These are phyloP conservation scores for Diadumene lineata DNA, from an alignment of 92 coral and sea anemone species.

Conservation along the genomic window DNA sequence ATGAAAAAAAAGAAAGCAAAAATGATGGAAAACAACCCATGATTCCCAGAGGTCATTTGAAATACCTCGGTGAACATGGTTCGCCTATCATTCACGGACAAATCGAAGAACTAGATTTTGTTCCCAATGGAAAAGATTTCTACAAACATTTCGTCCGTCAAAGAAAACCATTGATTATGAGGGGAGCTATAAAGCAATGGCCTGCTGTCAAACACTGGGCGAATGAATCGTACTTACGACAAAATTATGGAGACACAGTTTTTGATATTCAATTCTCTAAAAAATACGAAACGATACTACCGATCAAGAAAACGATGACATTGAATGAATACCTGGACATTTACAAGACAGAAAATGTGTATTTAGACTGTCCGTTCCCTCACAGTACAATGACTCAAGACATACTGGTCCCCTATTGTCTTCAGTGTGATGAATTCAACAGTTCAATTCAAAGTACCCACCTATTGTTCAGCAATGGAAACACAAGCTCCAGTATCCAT, in stretches of 20 bases:
- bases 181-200: slow-evolving; percentile 89
- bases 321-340: slow-evolving; percentile 77
- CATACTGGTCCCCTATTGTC: slow-evolving; percentile 84
- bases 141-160: slow-evolving; percentile 83
- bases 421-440: slow-evolving; percentile 81
- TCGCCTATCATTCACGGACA: slow-evolving; percentile 61
- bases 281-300: slow-evolving; percentile 83
- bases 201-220: slow-evolving; percentile 95
- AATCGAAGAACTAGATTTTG: slow-evolving; percentile 86
- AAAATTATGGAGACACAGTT: slow-evolving; percentile 81
- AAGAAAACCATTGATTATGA: slow-evolving; percentile 78
- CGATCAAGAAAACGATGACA: slow-evolving; percentile 87
- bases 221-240: slow-evolving; percentile 79
- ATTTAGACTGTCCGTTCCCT: slow-evolving; percentile 90
- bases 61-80: slow-evolving; percentile 92
- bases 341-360: slow-evolving; percentile 81
- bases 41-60: slow-evolving; percentile 70
- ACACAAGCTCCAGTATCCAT: slow-evolving; percentile 92
- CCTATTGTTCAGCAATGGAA: slow-evolving; percentile 89
- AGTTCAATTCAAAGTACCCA: slow-evolving; percentile 77
- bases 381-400: slow-evolving; percentile 87
- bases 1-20: not conserved
- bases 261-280: slow-evolving; percentile 92
- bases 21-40: not conserved
- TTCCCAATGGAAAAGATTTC: slow-evolving; percentile 94